These are phyloP conservation scores for Poecilia wingei DNA, from an alignment of 2,797 vertebrate species.

Conservation along the genomic window DNA sequence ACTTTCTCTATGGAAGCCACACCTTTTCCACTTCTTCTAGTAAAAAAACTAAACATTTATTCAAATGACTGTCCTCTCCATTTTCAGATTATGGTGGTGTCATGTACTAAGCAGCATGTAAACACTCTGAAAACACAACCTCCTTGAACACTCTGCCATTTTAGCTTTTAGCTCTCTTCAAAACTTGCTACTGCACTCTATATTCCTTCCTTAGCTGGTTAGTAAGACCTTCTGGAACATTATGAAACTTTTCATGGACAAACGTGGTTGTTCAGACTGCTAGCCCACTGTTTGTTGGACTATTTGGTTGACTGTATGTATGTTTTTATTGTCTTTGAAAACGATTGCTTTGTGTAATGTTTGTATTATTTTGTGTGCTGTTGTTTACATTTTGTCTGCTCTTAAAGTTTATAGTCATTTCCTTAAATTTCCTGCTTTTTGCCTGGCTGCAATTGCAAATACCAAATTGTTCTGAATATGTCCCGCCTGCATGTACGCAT, in stretches of 20 bases:
- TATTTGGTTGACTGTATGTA: background rate
- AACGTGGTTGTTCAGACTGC: background rate
- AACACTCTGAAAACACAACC: too few relatives aligned
- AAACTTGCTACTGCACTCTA: background rate
- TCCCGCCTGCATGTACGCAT: background rate
- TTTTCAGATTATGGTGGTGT: background rate
- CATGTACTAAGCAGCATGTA: background rate
- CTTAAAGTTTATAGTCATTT: too few relatives aligned
- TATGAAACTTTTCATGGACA: background rate
- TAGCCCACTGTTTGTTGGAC: background rate
- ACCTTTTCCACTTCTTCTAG: background rate
- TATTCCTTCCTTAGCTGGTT: background rate
- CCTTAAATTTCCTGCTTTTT: too few relatives aligned
- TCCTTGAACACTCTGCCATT: background rate
- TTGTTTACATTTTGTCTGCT: too few relatives aligned
- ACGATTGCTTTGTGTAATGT: background rate
- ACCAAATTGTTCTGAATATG: background rate
- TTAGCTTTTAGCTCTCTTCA: background rate
- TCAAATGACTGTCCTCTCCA: background rate
- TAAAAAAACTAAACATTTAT: background rate
- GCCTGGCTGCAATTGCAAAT: background rate
- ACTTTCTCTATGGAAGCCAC: background rate
- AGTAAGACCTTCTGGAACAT: background rate
- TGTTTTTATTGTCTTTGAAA: background rate
- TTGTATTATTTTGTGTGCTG: background rate